Conservation (phyloP, 1,140 invertebrate genomes). For the Scaptodrosophila lebanonensis region DNA sequence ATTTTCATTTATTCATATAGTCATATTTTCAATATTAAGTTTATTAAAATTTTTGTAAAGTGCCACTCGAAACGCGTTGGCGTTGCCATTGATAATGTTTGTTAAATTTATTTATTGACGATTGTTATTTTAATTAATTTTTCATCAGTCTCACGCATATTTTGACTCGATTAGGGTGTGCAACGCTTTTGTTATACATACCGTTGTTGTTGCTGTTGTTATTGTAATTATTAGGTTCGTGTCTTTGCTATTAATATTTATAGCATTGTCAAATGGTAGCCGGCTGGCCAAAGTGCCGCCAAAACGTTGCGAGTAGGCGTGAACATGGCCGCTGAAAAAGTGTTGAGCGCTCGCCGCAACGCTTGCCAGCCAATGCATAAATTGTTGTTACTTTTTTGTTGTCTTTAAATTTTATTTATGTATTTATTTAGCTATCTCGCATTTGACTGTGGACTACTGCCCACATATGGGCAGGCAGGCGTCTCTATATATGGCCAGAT, state of each 20-base stretch:
- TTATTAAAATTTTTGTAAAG: conserved; percentile 62
- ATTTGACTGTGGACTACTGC: conserved; percentile 33
- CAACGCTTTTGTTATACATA: background rate
- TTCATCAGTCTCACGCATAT: conserved; percentile 24
- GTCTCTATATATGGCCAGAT: conserved; percentile 58
- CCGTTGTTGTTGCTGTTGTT: background rate
- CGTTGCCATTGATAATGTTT: conserved; percentile 34
- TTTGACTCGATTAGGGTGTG: conserved; percentile 29
- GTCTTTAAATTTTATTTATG: conserved; percentile 53
- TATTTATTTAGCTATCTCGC: conserved; percentile 46
- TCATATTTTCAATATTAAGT: background rate
- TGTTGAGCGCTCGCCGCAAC: conserved; percentile 39
- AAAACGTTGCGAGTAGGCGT: conserved; percentile 44
- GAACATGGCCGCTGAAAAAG: conserved; percentile 60
- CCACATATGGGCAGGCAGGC: conserved; percentile 8
- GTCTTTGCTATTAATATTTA: conserved; percentile 39
- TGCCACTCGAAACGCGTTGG: conserved; percentile 36
- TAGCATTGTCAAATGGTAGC: conserved; percentile 40
- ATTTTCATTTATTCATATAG: conserved; percentile 10
- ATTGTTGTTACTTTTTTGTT: conserved; percentile 63
- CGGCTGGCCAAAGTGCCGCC: background rate
- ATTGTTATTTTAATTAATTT: conserved; percentile 73
- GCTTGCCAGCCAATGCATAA: conserved; percentile 44
- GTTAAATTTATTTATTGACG: conserved; percentile 52
- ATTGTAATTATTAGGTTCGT: conserved; percentile 25